Evolutionary conservation across 2,113 vertebrate genomes (phyloP), one percentile per base, ranked within the genome.

Genomic region (Daubentonia madagascariensis): DNA sequence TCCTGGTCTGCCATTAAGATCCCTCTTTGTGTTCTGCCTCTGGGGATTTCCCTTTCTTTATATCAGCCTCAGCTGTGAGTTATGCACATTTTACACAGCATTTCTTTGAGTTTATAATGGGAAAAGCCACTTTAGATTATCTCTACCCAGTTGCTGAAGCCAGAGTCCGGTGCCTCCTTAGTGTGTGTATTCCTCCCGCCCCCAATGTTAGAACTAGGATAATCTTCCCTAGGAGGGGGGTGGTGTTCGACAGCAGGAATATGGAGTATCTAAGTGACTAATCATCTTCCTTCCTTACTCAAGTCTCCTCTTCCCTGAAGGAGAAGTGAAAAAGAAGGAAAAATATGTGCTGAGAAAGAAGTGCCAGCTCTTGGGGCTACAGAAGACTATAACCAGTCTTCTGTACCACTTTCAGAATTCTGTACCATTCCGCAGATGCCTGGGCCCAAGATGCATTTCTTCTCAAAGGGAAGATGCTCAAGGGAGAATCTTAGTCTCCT

Each of bases 341-440:
- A 83, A 92, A 59, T 70, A 83, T 43, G 32, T 84, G 35, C 75
- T 92, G 13, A 94, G 57, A 85, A 91, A 93, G 13, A 94, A 70
- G 20, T 93, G 23, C 11, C 86, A 86, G 50, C 18, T 92, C 28
- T 76, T 87, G 17, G 25, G 79, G 32, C 30, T 63, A 63, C 28
- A 63, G 10, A 30, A 63, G 25, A 30, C 61, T 30, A 28, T 30
- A 30, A 63, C 10, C 28, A 30, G 61, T 30, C 28, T 63, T 61
- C 61, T 63, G 5, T 63, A 30, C 28, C 37, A 57, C 37, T 81
- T 94, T 78, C 79, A 79, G 80, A 80, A 22, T 73, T 6, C 25
- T 83, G 14, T 22, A 61, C 22, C 18, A 43, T 87, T 86, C 81
- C n/a, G 65, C 25, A 91, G 30, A 73, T 59, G 6, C 54, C 54